Evolutionary conservation across 2,113 vertebrate species (phyloP).

Genomic region (Synodontis membranacea): DNA sequence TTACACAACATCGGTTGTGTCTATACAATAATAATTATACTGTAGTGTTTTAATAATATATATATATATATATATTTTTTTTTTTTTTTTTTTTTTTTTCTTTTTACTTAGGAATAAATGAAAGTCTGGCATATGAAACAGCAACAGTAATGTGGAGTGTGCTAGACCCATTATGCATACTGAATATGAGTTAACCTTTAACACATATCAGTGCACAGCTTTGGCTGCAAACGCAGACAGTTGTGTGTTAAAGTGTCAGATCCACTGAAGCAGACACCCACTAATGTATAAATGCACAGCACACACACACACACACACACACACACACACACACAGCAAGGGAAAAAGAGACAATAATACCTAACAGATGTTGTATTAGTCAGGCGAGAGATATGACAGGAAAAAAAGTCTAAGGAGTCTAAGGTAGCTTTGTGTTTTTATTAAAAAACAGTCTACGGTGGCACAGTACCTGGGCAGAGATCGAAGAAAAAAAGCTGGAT

Average conservation of each 20-base stretch:
- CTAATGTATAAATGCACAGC: neutral
- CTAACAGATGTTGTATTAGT: slow-evolving; percentile 34
- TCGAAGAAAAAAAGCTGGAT: neutral
- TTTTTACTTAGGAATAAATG: neutral
- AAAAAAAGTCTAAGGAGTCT: neutral
- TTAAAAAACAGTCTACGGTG: slow-evolving; percentile 11
- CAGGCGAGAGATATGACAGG: slow-evolving; percentile 21
- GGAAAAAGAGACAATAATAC: slow-evolving; percentile 1
- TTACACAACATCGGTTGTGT: neutral
- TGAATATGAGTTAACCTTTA: slow-evolving; percentile 1
- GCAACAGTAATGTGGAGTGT: neutral
- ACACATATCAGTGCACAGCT: neutral
- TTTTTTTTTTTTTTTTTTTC: neutral
- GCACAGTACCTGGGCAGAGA: neutral
- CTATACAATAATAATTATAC: neutral
- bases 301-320: slow-evolving; percentile 6
- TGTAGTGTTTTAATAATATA: neutral
- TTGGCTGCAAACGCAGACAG: slow-evolving; percentile 14
- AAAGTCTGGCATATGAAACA: neutral
- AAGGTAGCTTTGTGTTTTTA: slow-evolving; percentile 11
- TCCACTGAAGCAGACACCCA: slow-evolving; percentile 18
- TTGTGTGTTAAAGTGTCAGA: neutral
- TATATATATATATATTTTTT: too few relatives aligned
- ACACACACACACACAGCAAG: slow-evolving; percentile 8
- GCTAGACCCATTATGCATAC: neutral